Evolutionary conservation across 2,888 invertebrate species (phyloP).

Genomic region (Megaustenia siamemsis): DNA sequence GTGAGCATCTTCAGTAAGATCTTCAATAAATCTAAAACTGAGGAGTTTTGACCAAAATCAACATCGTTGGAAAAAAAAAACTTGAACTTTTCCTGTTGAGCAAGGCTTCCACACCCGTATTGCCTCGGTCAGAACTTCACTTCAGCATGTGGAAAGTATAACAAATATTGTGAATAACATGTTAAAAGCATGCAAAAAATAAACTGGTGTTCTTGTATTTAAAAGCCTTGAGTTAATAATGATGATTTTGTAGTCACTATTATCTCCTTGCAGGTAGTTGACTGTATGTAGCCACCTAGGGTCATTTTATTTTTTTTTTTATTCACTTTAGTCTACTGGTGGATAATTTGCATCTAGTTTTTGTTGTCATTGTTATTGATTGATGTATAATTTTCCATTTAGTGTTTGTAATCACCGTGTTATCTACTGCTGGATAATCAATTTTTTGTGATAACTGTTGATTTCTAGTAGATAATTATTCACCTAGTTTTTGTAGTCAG

Average conservation of each 20-base stretch:
- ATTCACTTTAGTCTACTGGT: no score
- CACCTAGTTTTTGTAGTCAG: no score
- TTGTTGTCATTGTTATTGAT: no score
- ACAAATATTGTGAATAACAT: not conserved
- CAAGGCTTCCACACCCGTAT: not conserved
- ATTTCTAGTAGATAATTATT: no score
- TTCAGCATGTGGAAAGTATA: not conserved
- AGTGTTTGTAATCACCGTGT: no score
- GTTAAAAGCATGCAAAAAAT: not conserved
- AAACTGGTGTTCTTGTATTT: not conserved
- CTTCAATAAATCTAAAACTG: constrained; percentile 53
- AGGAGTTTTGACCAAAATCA: constrained; percentile 43
- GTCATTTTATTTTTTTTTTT: no score
- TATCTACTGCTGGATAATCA: no score
- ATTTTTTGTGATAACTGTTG: no score
- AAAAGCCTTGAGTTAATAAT: not conserved
- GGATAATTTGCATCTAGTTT: no score
- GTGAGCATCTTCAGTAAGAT: constrained; percentile 63
- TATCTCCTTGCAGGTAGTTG: not conserved
- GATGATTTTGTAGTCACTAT: not conserved
- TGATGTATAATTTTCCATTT: no score
- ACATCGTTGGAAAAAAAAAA: not conserved
- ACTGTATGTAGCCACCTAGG: no score
- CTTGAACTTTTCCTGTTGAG: not conserved
- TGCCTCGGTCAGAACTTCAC: not conserved